Conservation (phyloP, 2,797 vertebrate genomes). For the Anolis apletophallus region DNA sequence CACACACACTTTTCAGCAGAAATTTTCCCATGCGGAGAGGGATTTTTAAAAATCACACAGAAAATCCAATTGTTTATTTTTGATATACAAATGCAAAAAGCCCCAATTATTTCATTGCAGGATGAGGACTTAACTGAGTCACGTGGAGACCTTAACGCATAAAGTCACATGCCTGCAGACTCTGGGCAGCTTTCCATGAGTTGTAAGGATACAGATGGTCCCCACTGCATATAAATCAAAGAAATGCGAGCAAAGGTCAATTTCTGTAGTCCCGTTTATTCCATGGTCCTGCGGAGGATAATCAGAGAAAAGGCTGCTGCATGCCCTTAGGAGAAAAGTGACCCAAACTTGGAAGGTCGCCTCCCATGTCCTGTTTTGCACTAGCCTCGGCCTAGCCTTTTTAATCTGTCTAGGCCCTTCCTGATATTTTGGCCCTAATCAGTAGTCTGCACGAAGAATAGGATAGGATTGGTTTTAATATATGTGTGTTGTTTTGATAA, state of each 20-base stretch:
- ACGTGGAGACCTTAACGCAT: background rate
- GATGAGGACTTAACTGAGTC: background rate
- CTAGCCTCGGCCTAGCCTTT: too few relatives aligned
- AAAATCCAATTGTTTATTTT: background rate
- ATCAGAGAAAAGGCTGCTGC: too few relatives aligned
- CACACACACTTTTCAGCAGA: conserved; percentile 61
- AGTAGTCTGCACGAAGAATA: too few relatives aligned
- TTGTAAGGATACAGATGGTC: background rate
- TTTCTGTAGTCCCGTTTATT: background rate
- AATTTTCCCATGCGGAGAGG: conserved; percentile 30
- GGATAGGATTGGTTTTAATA: too few relatives aligned
- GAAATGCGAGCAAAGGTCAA: background rate
- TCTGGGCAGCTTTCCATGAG: background rate
- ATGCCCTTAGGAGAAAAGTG: too few relatives aligned
- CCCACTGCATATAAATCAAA: background rate
- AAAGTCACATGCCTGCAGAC: background rate
- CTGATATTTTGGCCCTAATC: too few relatives aligned
- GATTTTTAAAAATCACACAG: background rate
- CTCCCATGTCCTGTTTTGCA: too few relatives aligned
- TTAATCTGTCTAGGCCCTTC: too few relatives aligned
- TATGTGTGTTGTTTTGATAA: too few relatives aligned
- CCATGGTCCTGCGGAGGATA: too few relatives aligned
- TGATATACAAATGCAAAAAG: background rate
- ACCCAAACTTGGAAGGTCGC: too few relatives aligned
- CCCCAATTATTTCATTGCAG: background rate